Evolutionary conservation across 2,797 vertebrate genomes (phyloP).

Genomic region (Schizopygopsis pylzovi): DNA sequence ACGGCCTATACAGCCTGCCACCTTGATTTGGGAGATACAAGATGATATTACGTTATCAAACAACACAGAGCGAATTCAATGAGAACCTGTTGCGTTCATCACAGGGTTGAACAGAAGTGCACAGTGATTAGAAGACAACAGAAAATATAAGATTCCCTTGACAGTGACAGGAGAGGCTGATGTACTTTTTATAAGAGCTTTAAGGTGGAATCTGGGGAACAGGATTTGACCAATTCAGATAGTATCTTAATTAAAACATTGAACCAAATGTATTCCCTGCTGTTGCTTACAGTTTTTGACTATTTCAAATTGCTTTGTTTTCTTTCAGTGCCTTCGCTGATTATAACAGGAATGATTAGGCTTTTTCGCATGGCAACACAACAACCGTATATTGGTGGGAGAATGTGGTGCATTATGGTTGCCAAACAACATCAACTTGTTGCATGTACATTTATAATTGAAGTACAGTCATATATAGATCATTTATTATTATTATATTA

Average conservation of each 20-base stretch:
- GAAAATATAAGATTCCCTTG: neutral
- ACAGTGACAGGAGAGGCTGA: slow-evolving; percentile 19
- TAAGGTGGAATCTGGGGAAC: slow-evolving; percentile 31
- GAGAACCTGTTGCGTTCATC: slow-evolving; percentile 15
- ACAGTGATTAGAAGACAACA: neutral
- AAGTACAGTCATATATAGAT: neutral
- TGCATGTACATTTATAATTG: neutral
- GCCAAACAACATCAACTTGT: neutral
- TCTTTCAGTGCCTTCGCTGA: neutral
- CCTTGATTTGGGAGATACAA: slow-evolving; percentile 15
- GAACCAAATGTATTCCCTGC: slow-evolving; percentile 1
- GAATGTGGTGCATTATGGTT: neutral
- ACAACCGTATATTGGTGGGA: neutral
- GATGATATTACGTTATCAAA: slow-evolving; percentile 30
- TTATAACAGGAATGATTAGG: neutral
- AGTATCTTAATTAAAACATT: slow-evolving; percentile 33
- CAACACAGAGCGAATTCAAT: neutral
- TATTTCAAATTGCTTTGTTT: neutral
- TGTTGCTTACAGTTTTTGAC: neutral
- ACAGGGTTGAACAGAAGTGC: neutral
- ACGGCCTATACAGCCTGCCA: slow-evolving; percentile 30
- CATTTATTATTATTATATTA: too few species aligned
- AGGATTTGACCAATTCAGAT: slow-evolving; percentile 48
- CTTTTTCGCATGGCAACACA: neutral
- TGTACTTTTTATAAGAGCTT: slow-evolving; percentile 28